Evolutionary conservation across 2,113 vertebrate genomes (phyloP).

Genomic region (Phrynocephalus versicolor): DNA sequence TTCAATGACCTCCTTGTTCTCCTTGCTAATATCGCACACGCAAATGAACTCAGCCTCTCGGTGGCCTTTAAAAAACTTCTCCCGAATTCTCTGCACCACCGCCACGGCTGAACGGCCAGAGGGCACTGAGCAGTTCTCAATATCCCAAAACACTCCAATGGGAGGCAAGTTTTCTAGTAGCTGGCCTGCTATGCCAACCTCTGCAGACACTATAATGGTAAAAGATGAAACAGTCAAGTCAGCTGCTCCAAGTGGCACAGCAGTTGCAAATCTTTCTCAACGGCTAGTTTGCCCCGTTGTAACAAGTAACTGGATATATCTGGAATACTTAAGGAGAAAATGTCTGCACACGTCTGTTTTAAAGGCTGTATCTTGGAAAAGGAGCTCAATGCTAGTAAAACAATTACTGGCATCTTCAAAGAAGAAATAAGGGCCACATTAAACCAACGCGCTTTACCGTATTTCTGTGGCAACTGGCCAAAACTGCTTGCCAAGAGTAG

Average conservation of each 20-base stretch:
- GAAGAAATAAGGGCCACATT: too few species aligned
- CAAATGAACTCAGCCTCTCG: conserved; percentile 98
- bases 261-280: too few species aligned
- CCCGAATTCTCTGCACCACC: conserved; percentile 92
- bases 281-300: too few species aligned
- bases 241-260: too few species aligned
- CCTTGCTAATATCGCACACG: conserved; percentile 98
- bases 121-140: conserved; percentile 96
- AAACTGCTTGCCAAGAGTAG: conserved; percentile 80
- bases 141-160: conserved; percentile 98
- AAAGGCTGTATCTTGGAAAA: background rate
- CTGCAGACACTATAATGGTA: conserved; percentile 80
- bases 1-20: conserved; percentile 97
- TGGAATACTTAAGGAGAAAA: too few species aligned
- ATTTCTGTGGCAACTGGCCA: conserved; percentile 84
- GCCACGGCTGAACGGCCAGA: conserved; percentile 90
- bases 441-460: conserved; percentile 77
- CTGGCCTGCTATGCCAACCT: conserved; percentile 75
- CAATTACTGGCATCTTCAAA: background rate
- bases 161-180: conserved; percentile 91
- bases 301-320: too few species aligned
- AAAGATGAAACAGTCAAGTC: background rate
- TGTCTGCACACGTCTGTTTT: too few species aligned
- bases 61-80: conserved; percentile 93
- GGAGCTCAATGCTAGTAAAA: background rate